Evolutionary conservation across 1,140 invertebrate species (phyloP).

Genomic region (Anadara kagoshimensis): DNA sequence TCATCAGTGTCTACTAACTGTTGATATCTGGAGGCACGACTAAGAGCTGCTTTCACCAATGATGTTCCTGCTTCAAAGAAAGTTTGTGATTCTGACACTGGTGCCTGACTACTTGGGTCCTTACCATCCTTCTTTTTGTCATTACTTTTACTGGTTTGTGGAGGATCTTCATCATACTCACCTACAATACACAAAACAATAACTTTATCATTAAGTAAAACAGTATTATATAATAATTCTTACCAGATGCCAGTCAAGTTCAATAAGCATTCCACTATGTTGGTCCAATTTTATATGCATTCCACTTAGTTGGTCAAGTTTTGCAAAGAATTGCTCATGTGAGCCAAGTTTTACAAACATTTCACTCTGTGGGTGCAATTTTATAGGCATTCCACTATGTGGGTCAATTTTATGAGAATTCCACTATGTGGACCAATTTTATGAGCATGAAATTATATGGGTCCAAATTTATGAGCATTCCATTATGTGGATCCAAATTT

Average conservation of each 20-base stretch:
- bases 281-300: too few relatives aligned
- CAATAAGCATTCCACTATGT: too few relatives aligned
- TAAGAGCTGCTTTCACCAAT: slow-evolving; percentile 58
- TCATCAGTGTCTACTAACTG: slow-evolving; percentile 65
- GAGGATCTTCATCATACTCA: slow-evolving; percentile 9
- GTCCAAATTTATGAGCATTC: too few relatives aligned
- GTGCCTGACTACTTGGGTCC: background rate
- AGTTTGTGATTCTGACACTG: slow-evolving; percentile 44
- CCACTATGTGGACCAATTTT: too few relatives aligned
- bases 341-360: too few relatives aligned
- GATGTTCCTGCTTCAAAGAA: slow-evolving; percentile 52
- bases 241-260: background rate
- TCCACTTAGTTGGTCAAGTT: too few relatives aligned
- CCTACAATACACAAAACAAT: slow-evolving; percentile 3
- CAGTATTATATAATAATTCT: background rate
- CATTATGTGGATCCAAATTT: too few relatives aligned
- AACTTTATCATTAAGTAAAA: background rate
- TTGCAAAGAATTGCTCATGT: too few relatives aligned
- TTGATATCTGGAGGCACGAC: slow-evolving; percentile 59
- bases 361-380: too few relatives aligned
- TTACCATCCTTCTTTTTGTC: slow-evolving; percentile 4
- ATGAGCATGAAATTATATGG: too few relatives aligned
- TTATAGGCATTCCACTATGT: too few relatives aligned
- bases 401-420: too few relatives aligned
- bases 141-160: background rate